A percentile compares a stretch with the other conserved stretches of the same genome.
Conservation (phyloP, 2,797 vertebrate genomes). For the Pygocentrus nattereri region DNA sequence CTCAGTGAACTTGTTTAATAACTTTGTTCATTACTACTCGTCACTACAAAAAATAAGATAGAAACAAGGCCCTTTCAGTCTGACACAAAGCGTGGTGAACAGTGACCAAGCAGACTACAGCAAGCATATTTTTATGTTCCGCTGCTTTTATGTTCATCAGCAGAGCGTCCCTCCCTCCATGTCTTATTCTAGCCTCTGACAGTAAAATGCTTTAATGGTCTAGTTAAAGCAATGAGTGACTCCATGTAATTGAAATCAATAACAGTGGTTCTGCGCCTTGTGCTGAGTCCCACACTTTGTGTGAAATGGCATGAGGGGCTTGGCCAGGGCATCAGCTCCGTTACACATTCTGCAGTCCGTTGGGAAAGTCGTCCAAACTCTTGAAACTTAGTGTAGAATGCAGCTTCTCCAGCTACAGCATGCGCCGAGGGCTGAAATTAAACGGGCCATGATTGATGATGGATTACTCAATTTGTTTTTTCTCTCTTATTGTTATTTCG, state of each 20-base stretch:
- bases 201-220: slow-evolving; percentile 69
- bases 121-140: background rate
- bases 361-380: slow-evolving; percentile 57
- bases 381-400: slow-evolving; percentile 57
- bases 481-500: background rate
- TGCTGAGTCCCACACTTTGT: slow-evolving; percentile 68
- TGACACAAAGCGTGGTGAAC: slow-evolving; percentile 7
- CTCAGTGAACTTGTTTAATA: too few species aligned
- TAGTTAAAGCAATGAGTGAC: slow-evolving; percentile 74
- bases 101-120: slow-evolving; percentile 19
- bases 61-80: background rate
- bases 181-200: slow-evolving; percentile 64
- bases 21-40: too few species aligned
- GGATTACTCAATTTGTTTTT: slow-evolving; percentile 51
- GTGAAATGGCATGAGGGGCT: slow-evolving; percentile 66
- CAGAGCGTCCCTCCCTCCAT: slow-evolving; percentile 46
- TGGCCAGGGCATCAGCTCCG: slow-evolving; percentile 56
- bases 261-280: slow-evolving; percentile 57
- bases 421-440: slow-evolving; percentile 24
- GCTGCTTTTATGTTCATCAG: slow-evolving; percentile 23
- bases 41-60: too few species aligned
- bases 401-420: slow-evolving; percentile 4
- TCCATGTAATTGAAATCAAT: slow-evolving; percentile 75
- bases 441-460: slow-evolving; percentile 53
- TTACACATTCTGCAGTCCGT: slow-evolving; percentile 56